Conservation (phyloP, 2,113 vertebrate genomes). For the Trogon melanurus region DNA sequence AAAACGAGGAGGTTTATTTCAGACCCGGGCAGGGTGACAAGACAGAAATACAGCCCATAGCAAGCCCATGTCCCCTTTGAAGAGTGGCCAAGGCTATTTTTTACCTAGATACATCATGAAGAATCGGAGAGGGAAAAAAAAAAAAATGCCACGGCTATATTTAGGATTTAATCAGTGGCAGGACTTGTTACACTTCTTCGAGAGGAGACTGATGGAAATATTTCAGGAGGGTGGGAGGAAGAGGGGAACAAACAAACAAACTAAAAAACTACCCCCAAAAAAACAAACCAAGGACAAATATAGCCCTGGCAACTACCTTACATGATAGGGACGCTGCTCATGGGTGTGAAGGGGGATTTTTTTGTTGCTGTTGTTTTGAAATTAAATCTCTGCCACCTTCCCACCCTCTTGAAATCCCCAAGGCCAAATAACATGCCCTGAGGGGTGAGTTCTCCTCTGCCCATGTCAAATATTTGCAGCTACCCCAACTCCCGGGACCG, state of each 20-base stretch:
- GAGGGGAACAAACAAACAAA: background rate
- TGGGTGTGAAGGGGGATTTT: background rate
- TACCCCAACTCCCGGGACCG: background rate
- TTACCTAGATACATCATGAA: constrained; percentile 71
- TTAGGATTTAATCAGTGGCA: constrained; percentile 68
- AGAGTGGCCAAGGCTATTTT: constrained; percentile 78
- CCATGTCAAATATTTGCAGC: rapidly evolving
- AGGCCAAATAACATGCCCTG: background rate
- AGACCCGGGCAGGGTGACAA: constrained; percentile 78
- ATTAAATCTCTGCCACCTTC: background rate
- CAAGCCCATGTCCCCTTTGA: constrained; percentile 75
- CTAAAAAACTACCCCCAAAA: background rate
- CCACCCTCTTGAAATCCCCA: background rate
- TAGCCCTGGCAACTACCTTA: background rate
- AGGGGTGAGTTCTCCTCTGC: background rate
- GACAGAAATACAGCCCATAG: constrained; percentile 80
- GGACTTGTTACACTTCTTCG: background rate
- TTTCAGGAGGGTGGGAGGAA: constrained; percentile 16
- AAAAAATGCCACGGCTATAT: constrained; percentile 74
- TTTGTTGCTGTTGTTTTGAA: background rate
- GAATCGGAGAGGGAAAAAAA: constrained; percentile 54
- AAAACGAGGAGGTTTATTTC: constrained; percentile 74
- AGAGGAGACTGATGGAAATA: background rate
- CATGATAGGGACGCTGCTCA: background rate
- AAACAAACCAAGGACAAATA: background rate